phyloP scores from a whole-genome alignment of 2,797 vertebrate genomes.

The Rousettus madagascariensis region DNA sequence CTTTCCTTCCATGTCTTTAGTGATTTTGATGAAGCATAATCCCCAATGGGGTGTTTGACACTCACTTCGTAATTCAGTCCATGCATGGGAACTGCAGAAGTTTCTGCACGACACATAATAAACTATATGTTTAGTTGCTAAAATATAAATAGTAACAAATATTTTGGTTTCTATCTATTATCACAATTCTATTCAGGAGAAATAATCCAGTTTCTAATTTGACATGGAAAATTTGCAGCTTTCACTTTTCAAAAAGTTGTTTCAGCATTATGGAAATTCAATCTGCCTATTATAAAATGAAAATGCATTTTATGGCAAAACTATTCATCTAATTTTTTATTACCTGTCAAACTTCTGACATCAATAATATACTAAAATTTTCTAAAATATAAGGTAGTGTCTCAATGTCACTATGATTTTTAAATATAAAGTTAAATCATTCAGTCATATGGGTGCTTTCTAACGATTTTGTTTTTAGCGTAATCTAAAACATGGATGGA shows the following conservation, averaged over 20 bases:
- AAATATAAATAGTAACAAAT: background rate
- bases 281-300: background rate
- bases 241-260: conserved; percentile 35
- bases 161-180: conserved; percentile 33
- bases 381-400: background rate
- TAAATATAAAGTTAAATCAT: background rate
- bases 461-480: background rate
- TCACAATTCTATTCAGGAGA: background rate
- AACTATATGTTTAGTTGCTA: background rate
- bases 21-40: conserved; percentile 41
- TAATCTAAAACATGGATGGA: conserved; percentile 26
- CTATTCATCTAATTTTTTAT: conserved; percentile 32
- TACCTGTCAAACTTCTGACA: conserved; percentile 48
- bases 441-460: background rate
- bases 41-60: background rate
- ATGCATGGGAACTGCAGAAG: background rate
- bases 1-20: conserved; percentile 50
- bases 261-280: background rate
- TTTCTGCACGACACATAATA: conserved; percentile 29
- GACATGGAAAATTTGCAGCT: background rate
- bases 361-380: conserved; percentile 38
- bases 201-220: conserved; percentile 43
- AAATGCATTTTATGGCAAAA: conserved; percentile 40
- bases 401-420: background rate
- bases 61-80: conserved; percentile 48